Percentiles rank a stretch among this genome's conserved stretches.
These are phyloP conservation scores for Drosophila ambigua DNA, from an alignment of 1,140 invertebrate species.

Conservation along the genomic window DNA sequence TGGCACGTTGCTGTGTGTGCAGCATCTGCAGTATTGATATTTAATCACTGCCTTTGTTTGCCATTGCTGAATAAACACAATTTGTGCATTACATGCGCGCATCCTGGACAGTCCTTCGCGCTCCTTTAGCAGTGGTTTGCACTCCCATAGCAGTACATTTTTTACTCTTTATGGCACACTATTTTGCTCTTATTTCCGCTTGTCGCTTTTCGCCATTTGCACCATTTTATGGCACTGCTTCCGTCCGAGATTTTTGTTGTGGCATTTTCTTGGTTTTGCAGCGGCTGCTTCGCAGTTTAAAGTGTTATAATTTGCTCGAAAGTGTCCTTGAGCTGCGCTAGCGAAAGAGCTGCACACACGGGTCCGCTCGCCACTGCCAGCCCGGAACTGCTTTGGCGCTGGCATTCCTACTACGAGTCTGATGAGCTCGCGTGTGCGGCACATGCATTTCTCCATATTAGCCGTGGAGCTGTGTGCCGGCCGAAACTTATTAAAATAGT, in stretches of 20 bases:
- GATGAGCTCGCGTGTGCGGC: slow-evolving; percentile 63
- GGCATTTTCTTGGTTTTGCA: slow-evolving; percentile 27
- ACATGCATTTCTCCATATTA: slow-evolving; percentile 68
- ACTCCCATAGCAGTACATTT: slow-evolving; percentile 36
- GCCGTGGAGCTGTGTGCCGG: slow-evolving; percentile 44
- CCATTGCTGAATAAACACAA: slow-evolving; percentile 6
- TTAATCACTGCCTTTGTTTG: too few species aligned
- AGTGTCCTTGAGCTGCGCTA: slow-evolving; percentile 69
- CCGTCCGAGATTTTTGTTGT: slow-evolving; percentile 20
- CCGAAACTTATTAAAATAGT: slow-evolving; percentile 68
- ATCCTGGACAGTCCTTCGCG: background rate
- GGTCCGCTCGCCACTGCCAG: slow-evolving; percentile 21
- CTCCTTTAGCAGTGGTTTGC: background rate
- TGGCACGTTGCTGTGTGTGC: too few species aligned
- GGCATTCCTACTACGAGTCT: slow-evolving; percentile 51
- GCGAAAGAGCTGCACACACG: slow-evolving; percentile 34
- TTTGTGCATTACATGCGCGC: slow-evolving; percentile 11
- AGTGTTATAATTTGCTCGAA: slow-evolving; percentile 40
- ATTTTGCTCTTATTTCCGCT: slow-evolving; percentile 75
- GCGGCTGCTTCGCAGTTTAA: slow-evolving; percentile 44
- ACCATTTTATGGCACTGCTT: slow-evolving; percentile 46
- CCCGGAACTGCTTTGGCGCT: slow-evolving; percentile 18
- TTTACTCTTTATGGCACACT: slow-evolving; percentile 59
- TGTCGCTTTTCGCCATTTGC: slow-evolving; percentile 57
- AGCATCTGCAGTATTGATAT: too few species aligned